Evolutionary conservation across 1,140 invertebrate genomes (phyloP).

Genomic region (Formica selysi): DNA sequence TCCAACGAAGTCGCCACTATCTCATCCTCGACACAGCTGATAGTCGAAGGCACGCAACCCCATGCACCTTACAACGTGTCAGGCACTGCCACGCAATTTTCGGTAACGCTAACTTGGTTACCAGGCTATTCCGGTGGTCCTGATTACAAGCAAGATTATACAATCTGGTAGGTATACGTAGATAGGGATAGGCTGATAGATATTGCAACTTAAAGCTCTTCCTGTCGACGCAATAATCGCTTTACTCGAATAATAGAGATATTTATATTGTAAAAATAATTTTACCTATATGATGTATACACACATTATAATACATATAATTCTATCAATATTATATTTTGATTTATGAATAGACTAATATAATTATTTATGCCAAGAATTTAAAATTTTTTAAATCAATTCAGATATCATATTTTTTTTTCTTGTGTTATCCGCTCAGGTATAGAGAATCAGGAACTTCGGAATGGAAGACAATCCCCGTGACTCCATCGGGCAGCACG

Average conservation of each 20-base stretch:
- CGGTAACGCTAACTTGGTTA: slow-evolving; percentile 96
- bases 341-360: neutral
- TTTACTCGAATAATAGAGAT: neutral
- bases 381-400: neutral
- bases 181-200: slow-evolving; percentile 8
- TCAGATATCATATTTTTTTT: neutral
- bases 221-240: slow-evolving; percentile 16
- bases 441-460: slow-evolving; percentile 93
- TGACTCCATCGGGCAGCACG: slow-evolving; percentile 96
- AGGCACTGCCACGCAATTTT: slow-evolving; percentile 94
- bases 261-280: neutral
- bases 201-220: slow-evolving; percentile 9
- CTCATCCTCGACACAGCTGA: slow-evolving; percentile 94
- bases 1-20: slow-evolving; percentile 98
- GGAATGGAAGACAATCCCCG: slow-evolving; percentile 96
- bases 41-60: slow-evolving; percentile 98
- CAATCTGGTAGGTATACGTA: slow-evolving; percentile 90
- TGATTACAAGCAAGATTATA: slow-evolving; percentile 97
- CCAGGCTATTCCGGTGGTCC: slow-evolving; percentile 98
- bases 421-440: slow-evolving; percentile 81
- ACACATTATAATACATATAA: too few relatives aligned
- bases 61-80: slow-evolving; percentile 98
- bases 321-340: neutral
- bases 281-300: neutral
- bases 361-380: neutral